Evolutionary conservation across 2,113 vertebrate genomes (phyloP).

Genomic region (Deroptyus accipitrinus): DNA sequence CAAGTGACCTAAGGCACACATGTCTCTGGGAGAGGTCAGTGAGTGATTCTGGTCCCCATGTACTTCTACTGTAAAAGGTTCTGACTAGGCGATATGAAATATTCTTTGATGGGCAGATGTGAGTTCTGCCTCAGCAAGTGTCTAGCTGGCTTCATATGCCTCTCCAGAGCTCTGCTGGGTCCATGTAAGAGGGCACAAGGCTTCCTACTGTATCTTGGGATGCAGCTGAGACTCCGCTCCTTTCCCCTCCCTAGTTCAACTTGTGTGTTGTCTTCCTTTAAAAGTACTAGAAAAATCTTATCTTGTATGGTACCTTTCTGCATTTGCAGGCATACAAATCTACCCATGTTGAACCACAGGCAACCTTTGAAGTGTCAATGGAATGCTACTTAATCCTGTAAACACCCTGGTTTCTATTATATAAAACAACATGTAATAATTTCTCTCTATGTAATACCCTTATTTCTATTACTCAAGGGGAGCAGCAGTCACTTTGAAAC

Average conservation of each 20-base stretch:
- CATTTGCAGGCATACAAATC: background rate
- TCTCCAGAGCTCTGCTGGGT: background rate
- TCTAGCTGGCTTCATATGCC: background rate
- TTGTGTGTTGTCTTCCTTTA: background rate
- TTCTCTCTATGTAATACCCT: background rate
- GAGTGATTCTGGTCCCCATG: accelerated
- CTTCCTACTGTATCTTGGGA: background rate
- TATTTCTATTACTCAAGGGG: background rate
- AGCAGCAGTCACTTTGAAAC: background rate
- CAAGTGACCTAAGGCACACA: accelerated
- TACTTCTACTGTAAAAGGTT: background rate
- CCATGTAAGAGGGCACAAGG: background rate
- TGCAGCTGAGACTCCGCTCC: background rate
- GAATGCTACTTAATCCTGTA: background rate
- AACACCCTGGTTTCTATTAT: background rate
- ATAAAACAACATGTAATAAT: background rate
- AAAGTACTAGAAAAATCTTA: background rate
- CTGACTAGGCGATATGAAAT: accelerated
- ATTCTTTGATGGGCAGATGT: background rate
- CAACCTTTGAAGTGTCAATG: background rate
- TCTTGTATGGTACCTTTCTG: background rate
- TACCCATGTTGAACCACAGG: background rate
- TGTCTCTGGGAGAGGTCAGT: background rate
- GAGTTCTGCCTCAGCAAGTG: background rate
- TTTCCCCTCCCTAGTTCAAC: background rate